Evolutionary conservation across 2,888 invertebrate genomes (phyloP), one percentile per base, ranked within the genome.

Genomic region (Drosophila percnosoma): DNA sequence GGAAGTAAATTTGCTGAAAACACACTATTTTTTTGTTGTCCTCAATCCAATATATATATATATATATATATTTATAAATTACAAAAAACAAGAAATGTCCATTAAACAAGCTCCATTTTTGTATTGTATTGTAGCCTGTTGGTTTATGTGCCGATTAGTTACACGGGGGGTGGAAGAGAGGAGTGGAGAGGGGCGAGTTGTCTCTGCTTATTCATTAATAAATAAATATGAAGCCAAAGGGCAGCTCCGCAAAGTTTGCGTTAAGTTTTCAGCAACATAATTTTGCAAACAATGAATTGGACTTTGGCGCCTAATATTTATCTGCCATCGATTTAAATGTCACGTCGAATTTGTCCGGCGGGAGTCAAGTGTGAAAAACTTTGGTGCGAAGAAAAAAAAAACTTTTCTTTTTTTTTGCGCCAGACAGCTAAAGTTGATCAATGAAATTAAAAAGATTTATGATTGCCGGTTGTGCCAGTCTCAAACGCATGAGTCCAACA

Each of bases 391-490:
- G 34, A 51, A 49, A 57, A 62, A 40, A 62, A 40, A 7, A 48
- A 48, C 55, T 42, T 45, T 45, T 24, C 21, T 45, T 45, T 48
- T 34, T 18, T 24, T 18, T 54, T 27, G 3, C 6, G 27, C n/a
- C 27, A 18, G 13, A 51, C 60, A 64, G 53, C 63, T 45, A 79
- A 86, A 89, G 82, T 87, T 89, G 89, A 89, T 89, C 87, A 87
- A 89, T 88, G 86, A 87, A 89, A 87, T 87, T 89, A 89, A 87
- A 86, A 87, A 87, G 90, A 87, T 87, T 87, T 89, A 85, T 85
- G 90, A 87, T 89, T 87, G 85, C 68, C 53, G 80, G 76, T 75
- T 78, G 67, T 48, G 72, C 62, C 82, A 77, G 68, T 83, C 86
- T 65, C 63, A 65, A 71, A 79, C 69, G 70, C 86, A 74, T 70